Conservation (phyloP, 2,113 vertebrate species). For the Callithrix jacchus region DNA sequence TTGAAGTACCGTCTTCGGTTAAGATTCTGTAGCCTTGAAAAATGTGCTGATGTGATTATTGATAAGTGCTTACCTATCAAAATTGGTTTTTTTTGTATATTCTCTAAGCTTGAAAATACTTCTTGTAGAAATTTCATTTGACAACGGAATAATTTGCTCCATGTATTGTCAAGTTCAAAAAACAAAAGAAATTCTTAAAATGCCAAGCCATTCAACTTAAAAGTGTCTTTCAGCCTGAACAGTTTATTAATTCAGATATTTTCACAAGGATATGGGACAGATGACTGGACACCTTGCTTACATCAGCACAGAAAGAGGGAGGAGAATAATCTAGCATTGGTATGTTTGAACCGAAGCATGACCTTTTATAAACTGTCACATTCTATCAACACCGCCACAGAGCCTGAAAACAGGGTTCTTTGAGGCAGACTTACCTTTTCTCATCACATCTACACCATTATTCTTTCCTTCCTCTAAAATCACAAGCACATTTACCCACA, state of each 20-base stretch:
- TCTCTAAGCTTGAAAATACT: not conserved
- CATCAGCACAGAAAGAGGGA: constrained; percentile 36
- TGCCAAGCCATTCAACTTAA: constrained; percentile 23
- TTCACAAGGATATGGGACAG: constrained; percentile 38
- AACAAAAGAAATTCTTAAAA: constrained; percentile 36
- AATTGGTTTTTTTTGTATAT: constrained; percentile 55
- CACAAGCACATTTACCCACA: not conserved
- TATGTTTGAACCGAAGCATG: constrained; percentile 54
- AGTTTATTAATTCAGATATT: constrained; percentile 55
- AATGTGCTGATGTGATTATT: constrained; percentile 35
- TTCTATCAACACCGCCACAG: constrained; percentile 24
- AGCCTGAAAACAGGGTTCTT: constrained; percentile 13
- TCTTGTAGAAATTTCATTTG: constrained; percentile 50
- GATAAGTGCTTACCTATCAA: constrained; percentile 26
- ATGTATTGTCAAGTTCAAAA: constrained; percentile 20
- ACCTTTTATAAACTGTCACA: constrained; percentile 56
- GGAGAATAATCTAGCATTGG: constrained; percentile 50
- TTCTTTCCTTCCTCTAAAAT: not conserved
- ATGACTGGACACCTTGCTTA: constrained; percentile 30
- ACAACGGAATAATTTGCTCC: constrained; percentile 4
- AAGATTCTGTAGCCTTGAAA: constrained; percentile 34
- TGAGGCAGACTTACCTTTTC: not conserved
- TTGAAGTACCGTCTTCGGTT: not conserved
- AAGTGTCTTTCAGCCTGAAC: constrained; percentile 17
- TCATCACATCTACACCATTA: not conserved